Percentiles rank a stretch among this genome's conserved stretches.
Conservation (phyloP, 2,888 invertebrate genomes). For the Dioctria rufipes region DNA sequence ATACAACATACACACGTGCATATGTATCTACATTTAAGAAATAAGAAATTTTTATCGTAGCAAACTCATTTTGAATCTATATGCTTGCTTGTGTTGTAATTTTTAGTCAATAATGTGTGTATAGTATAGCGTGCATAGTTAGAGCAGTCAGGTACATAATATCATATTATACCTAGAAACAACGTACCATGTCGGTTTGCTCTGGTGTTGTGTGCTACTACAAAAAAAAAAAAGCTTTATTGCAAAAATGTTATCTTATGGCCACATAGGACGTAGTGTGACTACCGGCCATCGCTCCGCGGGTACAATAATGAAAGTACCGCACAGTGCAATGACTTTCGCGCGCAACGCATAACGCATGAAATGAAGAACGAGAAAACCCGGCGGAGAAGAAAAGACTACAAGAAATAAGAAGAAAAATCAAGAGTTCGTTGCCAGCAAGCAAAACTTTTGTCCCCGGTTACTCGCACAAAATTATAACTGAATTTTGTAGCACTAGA, state of each 20-base stretch:
- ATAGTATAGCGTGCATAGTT: no score
- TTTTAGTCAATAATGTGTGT: no score
- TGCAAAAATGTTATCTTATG: neutral
- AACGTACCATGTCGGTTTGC: no score
- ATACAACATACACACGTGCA: neutral
- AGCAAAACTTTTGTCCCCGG: constrained; percentile 1
- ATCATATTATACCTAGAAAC: no score
- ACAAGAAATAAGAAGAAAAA: constrained; percentile 23
- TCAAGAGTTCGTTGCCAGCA: constrained; percentile 36
- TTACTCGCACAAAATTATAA: constrained; percentile 3
- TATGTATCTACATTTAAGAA: no score
- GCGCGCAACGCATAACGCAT: constrained; percentile 44
- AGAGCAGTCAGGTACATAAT: no score
- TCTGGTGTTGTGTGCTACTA: neutral
- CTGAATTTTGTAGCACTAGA: constrained; percentile 17
- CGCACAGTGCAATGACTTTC: constrained; percentile 56
- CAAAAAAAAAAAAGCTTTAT: neutral
- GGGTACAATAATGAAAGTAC: constrained; percentile 53
- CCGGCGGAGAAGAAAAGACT: constrained; percentile 3
- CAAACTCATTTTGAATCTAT: neutral
- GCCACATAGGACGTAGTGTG: constrained; percentile 22
- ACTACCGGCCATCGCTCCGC: constrained; percentile 31
- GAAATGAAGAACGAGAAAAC: constrained; percentile 9
- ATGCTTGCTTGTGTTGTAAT: neutral
- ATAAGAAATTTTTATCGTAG: neutral